Evolutionary conservation across 2,888 invertebrate species (phyloP).

Genomic region (Germaria angustata): DNA sequence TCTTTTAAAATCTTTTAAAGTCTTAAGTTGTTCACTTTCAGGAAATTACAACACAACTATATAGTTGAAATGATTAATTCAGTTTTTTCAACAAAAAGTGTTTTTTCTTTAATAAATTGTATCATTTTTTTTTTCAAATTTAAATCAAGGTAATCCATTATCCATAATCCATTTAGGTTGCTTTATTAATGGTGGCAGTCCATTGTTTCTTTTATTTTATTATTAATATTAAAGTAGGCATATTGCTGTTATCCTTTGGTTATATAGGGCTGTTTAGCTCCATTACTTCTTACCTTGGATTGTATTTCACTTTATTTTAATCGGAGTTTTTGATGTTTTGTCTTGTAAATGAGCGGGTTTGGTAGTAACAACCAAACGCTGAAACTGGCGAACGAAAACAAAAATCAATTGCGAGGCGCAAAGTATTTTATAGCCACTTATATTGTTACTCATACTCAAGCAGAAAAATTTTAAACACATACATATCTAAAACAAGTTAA

Average conservation of each 20-base stretch:
- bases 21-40: conserved; percentile 19
- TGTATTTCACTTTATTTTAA: conserved; percentile 57
- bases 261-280: conserved; percentile 49
- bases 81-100: conserved; percentile 38
- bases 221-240: background rate
- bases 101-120: background rate
- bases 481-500: conserved; percentile 53
- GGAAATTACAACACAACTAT: conserved; percentile 42
- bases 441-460: conserved; percentile 75
- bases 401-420: conserved; percentile 80
- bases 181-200: background rate
- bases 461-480: conserved; percentile 46
- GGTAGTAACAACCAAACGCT: conserved; percentile 76
- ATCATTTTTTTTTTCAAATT: background rate
- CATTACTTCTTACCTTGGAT: conserved; percentile 64
- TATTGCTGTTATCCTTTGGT: conserved; percentile 69
- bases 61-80: conserved; percentile 12
- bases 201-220: conserved; percentile 15
- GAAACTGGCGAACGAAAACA: conserved; percentile 80
- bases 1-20: background rate
- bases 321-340: conserved; percentile 63
- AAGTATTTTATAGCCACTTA: conserved; percentile 82
- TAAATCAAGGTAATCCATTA: conserved; percentile 57
- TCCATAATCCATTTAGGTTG: conserved; percentile 46
- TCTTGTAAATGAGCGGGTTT: conserved; percentile 71